These are phyloP conservation scores for Spinus pinus DNA, from an alignment of 2,797 vertebrate species.

Conservation along the genomic window DNA sequence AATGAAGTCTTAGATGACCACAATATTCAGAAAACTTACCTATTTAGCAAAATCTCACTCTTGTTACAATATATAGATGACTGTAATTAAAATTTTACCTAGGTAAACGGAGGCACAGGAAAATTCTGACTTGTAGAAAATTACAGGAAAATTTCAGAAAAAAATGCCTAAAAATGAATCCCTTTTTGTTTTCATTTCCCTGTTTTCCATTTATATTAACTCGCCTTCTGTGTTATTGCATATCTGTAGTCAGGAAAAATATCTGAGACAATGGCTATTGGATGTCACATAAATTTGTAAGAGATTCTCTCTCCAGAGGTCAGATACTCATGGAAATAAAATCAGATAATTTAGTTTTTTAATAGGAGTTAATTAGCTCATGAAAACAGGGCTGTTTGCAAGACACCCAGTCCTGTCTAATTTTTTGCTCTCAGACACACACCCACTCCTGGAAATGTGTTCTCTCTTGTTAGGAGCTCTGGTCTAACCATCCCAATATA, in stretches of 20 bases:
- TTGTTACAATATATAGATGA: background rate
- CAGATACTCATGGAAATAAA: background rate
- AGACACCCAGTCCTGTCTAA: background rate
- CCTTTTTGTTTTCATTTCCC: background rate
- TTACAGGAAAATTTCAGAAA: background rate
- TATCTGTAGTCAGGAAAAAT: background rate
- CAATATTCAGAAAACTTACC: background rate
- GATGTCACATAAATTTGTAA: background rate
- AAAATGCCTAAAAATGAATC: fast-evolving
- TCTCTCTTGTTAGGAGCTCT: slow-evolving; percentile 28
- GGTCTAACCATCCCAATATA: slow-evolving; percentile 5
- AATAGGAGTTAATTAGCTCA: background rate
- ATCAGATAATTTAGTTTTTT: background rate
- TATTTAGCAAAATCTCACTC: background rate
- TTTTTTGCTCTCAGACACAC: slow-evolving; percentile 29
- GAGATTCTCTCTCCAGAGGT: background rate
- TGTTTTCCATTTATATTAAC: background rate
- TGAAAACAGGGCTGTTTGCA: slow-evolving; percentile 4
- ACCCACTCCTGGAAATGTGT: slow-evolving; percentile 55
- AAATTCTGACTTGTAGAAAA: background rate
- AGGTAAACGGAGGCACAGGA: background rate
- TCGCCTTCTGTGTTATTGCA: background rate
- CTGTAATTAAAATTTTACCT: background rate
- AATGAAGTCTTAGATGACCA: background rate
- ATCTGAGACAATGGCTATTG: background rate